phyloP scores from a whole-genome alignment of 1,140 invertebrate species.

The Trissolcus basalis region DNA sequence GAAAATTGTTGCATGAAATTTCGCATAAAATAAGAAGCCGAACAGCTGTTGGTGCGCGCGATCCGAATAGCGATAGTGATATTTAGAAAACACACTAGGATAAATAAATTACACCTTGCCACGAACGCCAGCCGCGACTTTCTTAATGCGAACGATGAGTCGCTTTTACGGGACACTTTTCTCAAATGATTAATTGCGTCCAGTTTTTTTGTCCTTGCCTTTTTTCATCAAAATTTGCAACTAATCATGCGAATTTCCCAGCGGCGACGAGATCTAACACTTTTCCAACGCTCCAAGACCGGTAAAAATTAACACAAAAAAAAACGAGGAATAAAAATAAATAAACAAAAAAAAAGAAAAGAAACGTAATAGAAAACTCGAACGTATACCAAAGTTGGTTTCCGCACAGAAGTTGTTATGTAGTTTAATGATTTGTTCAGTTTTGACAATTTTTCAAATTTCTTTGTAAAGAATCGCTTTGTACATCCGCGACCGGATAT shows the following conservation, averaged over 20 bases:
- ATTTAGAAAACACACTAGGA: conserved; percentile 50
- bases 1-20: conserved; percentile 50
- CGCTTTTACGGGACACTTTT: conserved; percentile 50
- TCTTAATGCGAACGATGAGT: conserved; percentile 38
- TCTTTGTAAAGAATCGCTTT: conserved; percentile 36
- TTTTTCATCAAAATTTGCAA: background rate
- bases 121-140: conserved; percentile 44
- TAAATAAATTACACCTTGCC: conserved; percentile 55
- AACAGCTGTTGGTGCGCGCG: conserved; percentile 42
- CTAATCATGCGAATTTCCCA: too few species aligned
- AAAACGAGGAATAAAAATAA: too few species aligned
- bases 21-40: conserved; percentile 48
- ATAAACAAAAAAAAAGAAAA: too few species aligned
- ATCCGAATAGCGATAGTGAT: conserved; percentile 51
- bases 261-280: too few species aligned
- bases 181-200: conserved; percentile 20
- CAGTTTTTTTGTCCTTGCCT: background rate
- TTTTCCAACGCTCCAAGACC: too few species aligned
- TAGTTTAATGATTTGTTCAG: conserved; percentile 37
- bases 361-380: too few species aligned
- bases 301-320: too few species aligned
- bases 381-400: too few species aligned
- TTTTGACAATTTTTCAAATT: conserved; percentile 47
- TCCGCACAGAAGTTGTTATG: background rate
- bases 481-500: conserved; percentile 43